Evolutionary conservation across 2,797 vertebrate species (phyloP).

Genomic region (Ataeniobius toweri): DNA sequence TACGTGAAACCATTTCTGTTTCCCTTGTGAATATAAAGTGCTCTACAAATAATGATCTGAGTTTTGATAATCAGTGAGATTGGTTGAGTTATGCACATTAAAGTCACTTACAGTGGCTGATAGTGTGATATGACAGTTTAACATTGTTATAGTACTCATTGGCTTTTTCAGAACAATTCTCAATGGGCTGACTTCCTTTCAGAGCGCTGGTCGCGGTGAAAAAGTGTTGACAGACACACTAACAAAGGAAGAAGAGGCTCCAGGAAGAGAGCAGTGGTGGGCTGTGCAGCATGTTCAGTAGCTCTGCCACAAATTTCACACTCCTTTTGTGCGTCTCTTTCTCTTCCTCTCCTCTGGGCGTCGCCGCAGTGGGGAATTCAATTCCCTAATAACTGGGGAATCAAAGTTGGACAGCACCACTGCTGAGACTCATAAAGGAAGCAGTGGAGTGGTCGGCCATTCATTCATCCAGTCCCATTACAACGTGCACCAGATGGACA

Average conservation of each 20-base stretch:
- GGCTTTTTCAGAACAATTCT: background rate
- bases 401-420: slow-evolving; percentile 80
- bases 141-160: slow-evolving; percentile 6
- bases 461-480: slow-evolving; percentile 70
- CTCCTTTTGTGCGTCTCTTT: slow-evolving; percentile 74
- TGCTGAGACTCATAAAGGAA: slow-evolving; percentile 75
- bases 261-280: slow-evolving; percentile 72
- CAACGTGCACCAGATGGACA: slow-evolving; percentile 78
- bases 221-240: slow-evolving; percentile 47
- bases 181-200: slow-evolving; percentile 1
- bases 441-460: slow-evolving; percentile 74
- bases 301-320: slow-evolving; percentile 74
- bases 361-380: slow-evolving; percentile 72
- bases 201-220: slow-evolving; percentile 10
- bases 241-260: slow-evolving; percentile 61
- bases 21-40: background rate
- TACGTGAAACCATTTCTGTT: too few species aligned
- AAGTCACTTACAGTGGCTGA: background rate
- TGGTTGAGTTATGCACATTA: background rate
- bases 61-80: background rate
- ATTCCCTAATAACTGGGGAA: slow-evolving; percentile 80
- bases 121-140: slow-evolving; percentile 2
- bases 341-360: slow-evolving; percentile 72
- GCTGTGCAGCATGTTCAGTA: slow-evolving; percentile 68
- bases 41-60: background rate